Evolutionary conservation across 2,888 invertebrate species (phyloP).

Genomic region (Muschampia plurimacula): DNA sequence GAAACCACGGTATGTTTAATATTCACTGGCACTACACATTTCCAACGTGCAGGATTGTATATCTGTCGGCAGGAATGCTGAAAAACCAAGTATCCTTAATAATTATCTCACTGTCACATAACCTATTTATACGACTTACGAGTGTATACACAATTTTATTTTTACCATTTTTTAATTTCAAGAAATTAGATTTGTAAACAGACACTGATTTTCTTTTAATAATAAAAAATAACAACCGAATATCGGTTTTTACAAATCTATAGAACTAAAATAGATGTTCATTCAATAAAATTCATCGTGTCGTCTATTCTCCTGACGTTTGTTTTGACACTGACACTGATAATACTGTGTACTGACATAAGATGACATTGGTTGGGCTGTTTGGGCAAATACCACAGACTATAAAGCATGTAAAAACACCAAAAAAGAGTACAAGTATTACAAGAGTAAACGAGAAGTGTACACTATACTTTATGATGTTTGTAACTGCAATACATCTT

Average conservation of each 20-base stretch:
- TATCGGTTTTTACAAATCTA: slow-evolving; percentile 56
- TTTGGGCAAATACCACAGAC: not conserved
- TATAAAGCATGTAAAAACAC: not conserved
- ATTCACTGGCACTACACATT: slow-evolving; percentile 69
- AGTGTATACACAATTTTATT: slow-evolving; percentile 11
- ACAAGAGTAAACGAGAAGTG: no score
- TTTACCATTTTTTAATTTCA: slow-evolving; percentile 38
- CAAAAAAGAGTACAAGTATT: no score
- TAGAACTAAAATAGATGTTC: slow-evolving; percentile 58
- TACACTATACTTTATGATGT: no score
- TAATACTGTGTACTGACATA: no score
- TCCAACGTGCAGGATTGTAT: slow-evolving; percentile 78
- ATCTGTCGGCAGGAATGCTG: slow-evolving; percentile 81
- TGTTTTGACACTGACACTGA: no score
- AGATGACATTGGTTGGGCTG: no score
- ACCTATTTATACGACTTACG: slow-evolving; percentile 56
- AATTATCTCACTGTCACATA: slow-evolving; percentile 57
- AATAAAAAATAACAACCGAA: slow-evolving; percentile 51
- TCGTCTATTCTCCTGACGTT: slow-evolving; percentile 42
- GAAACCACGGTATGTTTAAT: slow-evolving; percentile 65
- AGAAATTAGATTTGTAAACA: slow-evolving; percentile 5
- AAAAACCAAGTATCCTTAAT: slow-evolving; percentile 52
- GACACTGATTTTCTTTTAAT: slow-evolving; percentile 37
- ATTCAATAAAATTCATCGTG: slow-evolving; percentile 62
- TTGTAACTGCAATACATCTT: no score